Base-by-base conservation (phyloP, 1,140 invertebrate species). In the Liolophura sinensis region DNA sequence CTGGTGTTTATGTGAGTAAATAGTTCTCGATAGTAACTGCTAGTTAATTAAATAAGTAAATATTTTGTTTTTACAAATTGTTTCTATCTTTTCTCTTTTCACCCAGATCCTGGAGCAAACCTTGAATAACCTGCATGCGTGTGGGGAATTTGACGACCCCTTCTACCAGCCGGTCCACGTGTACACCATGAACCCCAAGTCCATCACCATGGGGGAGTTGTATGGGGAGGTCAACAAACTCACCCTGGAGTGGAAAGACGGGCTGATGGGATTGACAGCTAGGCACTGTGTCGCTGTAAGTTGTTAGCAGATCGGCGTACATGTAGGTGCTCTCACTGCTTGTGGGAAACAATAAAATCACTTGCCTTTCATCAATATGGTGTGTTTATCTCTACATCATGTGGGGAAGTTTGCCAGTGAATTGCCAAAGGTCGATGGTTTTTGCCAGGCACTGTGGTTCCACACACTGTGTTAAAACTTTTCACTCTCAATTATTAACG, bases 241-340 rank as follows among this genome's bases (percentile, higher is more conserved):
- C 14, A 86, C 85, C 1, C 70, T 85, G 65, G 85, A 86, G 67
- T 86, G 85, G 85, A 78, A 78, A 27, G 85, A 86, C 72, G 85
- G 85, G 14, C 71, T 86, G 4, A 85, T 86, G 84, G 82, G 76
- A 0, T 58, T 81, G 14, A 84, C 80, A 7, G 78, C 85, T 48
- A 73, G 85, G 62, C 67, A 73, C 27, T 76, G 77, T 69, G 83
- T 84, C n/a, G 69, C 77, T 69, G 83, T 85, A 72, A 49, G 63
- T 69, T 1, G 12, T 47, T 11, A 18, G 47, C 49, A 40, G 24
- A 66, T n/a, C 22, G 14, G 16, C 46, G n/a, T 40, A 64, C 51
- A 52, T 1, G 3, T 24, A 52, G 31, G 31, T 3, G 9, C 3
- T n/a, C n/a, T n/a, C n/a, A n/a, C n/a, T n/a, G n/a, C n/a, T n/a